phyloP scores from a whole-genome alignment of 2,113 vertebrate genomes.

The Octodon degus region DNA sequence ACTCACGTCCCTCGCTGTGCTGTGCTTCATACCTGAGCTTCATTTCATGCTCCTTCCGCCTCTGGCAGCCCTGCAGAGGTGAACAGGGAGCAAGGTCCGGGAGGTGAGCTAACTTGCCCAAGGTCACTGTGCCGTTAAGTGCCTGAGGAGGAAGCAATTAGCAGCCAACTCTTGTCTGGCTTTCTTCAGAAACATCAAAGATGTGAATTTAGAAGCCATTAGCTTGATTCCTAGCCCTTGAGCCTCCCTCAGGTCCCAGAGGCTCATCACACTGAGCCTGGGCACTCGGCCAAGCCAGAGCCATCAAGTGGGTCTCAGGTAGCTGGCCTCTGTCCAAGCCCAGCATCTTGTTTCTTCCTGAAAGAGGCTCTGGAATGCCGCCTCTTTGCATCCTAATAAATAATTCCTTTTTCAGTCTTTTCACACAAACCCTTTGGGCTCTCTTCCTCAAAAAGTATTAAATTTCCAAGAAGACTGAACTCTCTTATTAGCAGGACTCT shows the following conservation, averaged over 20 bases:
- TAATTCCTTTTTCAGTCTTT: constrained; percentile 33
- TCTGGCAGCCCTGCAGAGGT: not conserved
- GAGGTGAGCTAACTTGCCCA: not conserved
- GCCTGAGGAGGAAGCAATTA: constrained; percentile 69
- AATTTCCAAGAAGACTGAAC: constrained; percentile 47
- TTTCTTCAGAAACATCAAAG: constrained; percentile 68
- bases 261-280: constrained; percentile 16
- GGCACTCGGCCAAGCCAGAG: constrained; percentile 53
- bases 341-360: constrained; percentile 59
- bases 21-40: not conserved
- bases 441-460: not conserved
- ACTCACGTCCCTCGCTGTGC: not conserved
- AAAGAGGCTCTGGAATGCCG: constrained; percentile 45
- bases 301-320: constrained; percentile 30
- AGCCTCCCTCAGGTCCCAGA: constrained; percentile 13
- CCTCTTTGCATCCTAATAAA: constrained; percentile 58
- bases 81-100: not conserved
- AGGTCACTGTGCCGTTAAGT: constrained; percentile 50
- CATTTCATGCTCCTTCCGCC: not conserved
- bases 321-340: constrained; percentile 47
- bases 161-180: not conserved
- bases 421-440: not conserved
- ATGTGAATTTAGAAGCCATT: constrained; percentile 72
- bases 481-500: not conserved
- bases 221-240: constrained; percentile 32